A percentile compares a stretch with the other conserved stretches of the same genome.
These are phyloP conservation scores for Neofelis nebulosa DNA, from an alignment of 2,113 vertebrate genomes.

Conservation along the genomic window DNA sequence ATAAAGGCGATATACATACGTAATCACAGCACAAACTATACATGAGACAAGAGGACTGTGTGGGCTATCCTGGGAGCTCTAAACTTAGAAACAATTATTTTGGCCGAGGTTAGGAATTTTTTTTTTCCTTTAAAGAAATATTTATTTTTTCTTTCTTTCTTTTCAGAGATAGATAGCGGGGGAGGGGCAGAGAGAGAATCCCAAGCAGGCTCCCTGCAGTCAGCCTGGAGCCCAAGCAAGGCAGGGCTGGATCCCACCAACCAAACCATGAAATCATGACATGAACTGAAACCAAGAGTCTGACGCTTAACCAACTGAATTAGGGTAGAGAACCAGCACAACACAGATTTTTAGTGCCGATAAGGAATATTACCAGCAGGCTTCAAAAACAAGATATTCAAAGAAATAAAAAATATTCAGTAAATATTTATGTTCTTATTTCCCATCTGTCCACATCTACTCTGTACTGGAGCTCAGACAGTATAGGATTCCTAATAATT, in stretches of 20 bases:
- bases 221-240: too few species aligned
- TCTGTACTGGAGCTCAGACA: background rate
- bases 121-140: background rate
- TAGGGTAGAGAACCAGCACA: background rate
- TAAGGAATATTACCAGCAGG: background rate
- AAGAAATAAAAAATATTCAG: background rate
- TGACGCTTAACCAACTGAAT: too few species aligned
- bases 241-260: too few species aligned
- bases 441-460: background rate
- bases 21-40: background rate
- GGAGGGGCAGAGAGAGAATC: too few species aligned
- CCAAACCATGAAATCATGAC: too few species aligned
- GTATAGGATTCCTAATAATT: background rate
- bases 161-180: too few species aligned
- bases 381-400: background rate
- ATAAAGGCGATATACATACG: background rate
- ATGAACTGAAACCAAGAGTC: too few species aligned
- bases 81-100: background rate
- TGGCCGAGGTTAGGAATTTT: background rate
- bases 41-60: background rate
- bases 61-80: background rate
- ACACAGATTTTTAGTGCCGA: background rate
- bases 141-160: too few species aligned
- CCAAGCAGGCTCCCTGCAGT: too few species aligned
- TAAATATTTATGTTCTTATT: background rate